These are phyloP conservation scores for Diarsia rubi DNA, from an alignment of 2,888 invertebrate species.

Conservation along the genomic window DNA sequence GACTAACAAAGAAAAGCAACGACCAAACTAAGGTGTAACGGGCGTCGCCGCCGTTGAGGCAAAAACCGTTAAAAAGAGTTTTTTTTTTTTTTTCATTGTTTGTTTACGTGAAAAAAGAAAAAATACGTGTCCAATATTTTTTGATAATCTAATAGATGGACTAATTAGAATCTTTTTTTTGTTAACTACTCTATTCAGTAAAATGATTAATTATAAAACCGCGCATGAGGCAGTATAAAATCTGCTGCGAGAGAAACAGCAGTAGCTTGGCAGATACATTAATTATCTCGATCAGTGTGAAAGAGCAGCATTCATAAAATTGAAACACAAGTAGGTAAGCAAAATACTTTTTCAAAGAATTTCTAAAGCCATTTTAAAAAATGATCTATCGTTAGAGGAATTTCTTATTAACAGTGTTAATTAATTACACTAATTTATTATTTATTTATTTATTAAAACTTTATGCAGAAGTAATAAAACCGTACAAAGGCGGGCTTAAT, in stretches of 20 bases:
- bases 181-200: too few species aligned
- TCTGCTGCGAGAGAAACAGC: too few species aligned
- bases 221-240: neutral
- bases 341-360: constrained; percentile 2
- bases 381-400: neutral
- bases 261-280: neutral
- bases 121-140: too few species aligned
- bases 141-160: too few species aligned
- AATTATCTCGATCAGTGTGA: neutral
- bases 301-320: neutral
- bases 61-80: too few species aligned
- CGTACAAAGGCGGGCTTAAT: too few species aligned
- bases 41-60: too few species aligned
- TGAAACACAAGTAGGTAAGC: neutral
- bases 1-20: neutral
- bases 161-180: too few species aligned
- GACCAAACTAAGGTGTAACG: neutral
- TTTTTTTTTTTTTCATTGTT: too few species aligned
- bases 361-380: neutral
- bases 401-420: neutral
- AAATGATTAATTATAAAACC: neutral
- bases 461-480: too few species aligned
- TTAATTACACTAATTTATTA: neutral
- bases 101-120: too few species aligned
- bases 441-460: too few species aligned